Evolutionary conservation across 2,797 vertebrate genomes (phyloP).

Genomic region (Semaprochilodus insignis): DNA sequence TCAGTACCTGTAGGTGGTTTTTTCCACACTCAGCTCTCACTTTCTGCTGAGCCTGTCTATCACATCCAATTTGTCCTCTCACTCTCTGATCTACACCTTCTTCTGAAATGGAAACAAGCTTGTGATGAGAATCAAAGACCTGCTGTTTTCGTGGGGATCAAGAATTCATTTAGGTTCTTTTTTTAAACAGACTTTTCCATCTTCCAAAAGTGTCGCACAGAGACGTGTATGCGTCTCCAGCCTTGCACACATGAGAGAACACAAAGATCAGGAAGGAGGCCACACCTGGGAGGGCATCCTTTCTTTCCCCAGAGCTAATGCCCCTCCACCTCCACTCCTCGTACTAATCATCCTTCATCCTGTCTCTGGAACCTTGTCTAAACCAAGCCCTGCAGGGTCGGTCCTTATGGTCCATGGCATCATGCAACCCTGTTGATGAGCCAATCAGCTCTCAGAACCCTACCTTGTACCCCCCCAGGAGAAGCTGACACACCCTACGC

Average conservation of each 20-base stretch:
- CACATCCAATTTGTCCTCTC: slow-evolving; percentile 43
- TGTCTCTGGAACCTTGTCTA: slow-evolving; percentile 25
- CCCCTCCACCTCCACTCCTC: not conserved
- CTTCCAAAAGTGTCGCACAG: not conserved
- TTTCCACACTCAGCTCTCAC: slow-evolving; percentile 41
- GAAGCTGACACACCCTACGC: slow-evolving; percentile 39
- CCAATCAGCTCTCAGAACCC: slow-evolving; percentile 51
- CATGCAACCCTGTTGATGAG: slow-evolving; percentile 22
- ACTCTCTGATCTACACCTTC: slow-evolving; percentile 27
- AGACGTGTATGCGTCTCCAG: not conserved
- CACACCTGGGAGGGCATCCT: slow-evolving; percentile 32
- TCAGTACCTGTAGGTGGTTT: slow-evolving; percentile 36
- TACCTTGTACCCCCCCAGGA: slow-evolving; percentile 31
- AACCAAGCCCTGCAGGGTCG: slow-evolving; percentile 12
- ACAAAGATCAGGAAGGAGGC: slow-evolving; percentile 15
- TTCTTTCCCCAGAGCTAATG: slow-evolving; percentile 16
- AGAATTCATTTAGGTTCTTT: not conserved
- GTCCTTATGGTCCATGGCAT: slow-evolving; percentile 22
- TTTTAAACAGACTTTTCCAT: slow-evolving; percentile 1
- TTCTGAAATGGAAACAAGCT: slow-evolving; percentile 31
- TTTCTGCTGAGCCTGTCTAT: slow-evolving; percentile 41
- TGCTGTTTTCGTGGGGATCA: slow-evolving; percentile 4
- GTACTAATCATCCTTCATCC: not conserved
- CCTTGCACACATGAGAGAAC: not conserved
- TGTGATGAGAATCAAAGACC: not conserved